Percentiles rank a stretch among this genome's conserved stretches.
These are phyloP conservation scores for Dunckerocampus dactyliophorus DNA, from an alignment of 2,113 vertebrate genomes.

Conservation along the genomic window DNA sequence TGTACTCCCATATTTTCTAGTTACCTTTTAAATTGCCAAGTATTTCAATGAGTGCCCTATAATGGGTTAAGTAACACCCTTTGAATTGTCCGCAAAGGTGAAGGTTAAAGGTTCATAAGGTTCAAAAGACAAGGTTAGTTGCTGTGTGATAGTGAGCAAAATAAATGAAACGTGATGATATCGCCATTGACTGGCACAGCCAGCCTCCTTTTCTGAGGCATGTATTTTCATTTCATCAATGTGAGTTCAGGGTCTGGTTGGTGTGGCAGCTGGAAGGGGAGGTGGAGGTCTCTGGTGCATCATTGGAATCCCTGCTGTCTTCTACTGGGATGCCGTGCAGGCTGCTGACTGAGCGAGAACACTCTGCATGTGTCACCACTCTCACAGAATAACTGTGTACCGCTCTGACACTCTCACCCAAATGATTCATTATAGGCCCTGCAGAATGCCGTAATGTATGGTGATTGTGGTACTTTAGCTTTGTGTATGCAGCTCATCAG, in stretches of 20 bases:
- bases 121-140: constrained; percentile 10
- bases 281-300: constrained; percentile 41
- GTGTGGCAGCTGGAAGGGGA: constrained; percentile 44
- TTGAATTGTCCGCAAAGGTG: background rate
- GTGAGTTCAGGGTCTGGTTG: constrained; percentile 40
- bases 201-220: constrained; percentile 16
- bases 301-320: constrained; percentile 56
- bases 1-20: no score
- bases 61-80: no score
- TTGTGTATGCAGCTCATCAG: constrained; percentile 47
- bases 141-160: constrained; percentile 7
- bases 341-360: constrained; percentile 65
- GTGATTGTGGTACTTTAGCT: constrained; percentile 46
- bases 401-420: constrained; percentile 30
- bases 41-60: no score
- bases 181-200: constrained; percentile 18
- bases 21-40: background rate
- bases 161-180: constrained; percentile 18
- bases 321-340: constrained; percentile 46
- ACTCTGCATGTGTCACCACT: constrained; percentile 43
- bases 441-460: constrained; percentile 30
- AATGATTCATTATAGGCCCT: constrained; percentile 37
- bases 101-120: background rate
- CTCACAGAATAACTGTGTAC: constrained; percentile 35
- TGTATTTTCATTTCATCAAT: constrained; percentile 40